phyloP scores from a whole-genome alignment of 2,888 invertebrate species.

The Amiota minor region DNA sequence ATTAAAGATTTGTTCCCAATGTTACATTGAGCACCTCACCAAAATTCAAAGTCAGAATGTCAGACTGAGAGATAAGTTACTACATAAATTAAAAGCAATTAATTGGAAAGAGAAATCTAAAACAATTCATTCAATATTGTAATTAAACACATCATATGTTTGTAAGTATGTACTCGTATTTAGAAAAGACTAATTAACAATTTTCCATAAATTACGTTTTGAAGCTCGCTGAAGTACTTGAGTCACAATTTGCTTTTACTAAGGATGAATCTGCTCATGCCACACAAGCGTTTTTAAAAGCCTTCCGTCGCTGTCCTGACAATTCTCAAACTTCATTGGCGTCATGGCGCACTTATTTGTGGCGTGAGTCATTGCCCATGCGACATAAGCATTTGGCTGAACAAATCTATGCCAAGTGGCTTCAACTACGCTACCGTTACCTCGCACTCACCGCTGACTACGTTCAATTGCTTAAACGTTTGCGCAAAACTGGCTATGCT shows the following conservation, averaged over 20 bases:
- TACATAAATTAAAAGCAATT: no score
- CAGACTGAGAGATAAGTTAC: no score
- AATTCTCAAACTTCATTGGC: slow-evolving; percentile 82
- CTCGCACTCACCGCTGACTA: slow-evolving; percentile 82
- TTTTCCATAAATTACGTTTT: slow-evolving; percentile 9
- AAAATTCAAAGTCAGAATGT: no score
- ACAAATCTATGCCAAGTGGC: slow-evolving; percentile 84
- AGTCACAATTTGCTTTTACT: slow-evolving; percentile 80
- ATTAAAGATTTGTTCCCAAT: no score
- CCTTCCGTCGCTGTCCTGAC: slow-evolving; percentile 87
- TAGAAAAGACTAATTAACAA: no score
- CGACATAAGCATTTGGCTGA: slow-evolving; percentile 83
- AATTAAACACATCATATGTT: neutral
- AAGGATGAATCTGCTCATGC: slow-evolving; percentile 79
- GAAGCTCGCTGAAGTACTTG: slow-evolving; percentile 70
- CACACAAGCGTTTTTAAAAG: slow-evolving; percentile 81
- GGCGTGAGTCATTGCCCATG: slow-evolving; percentile 85
- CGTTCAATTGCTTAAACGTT: slow-evolving; percentile 79
- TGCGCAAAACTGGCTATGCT: slow-evolving; percentile 81
- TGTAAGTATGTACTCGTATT: no score
- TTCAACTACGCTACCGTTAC: slow-evolving; percentile 85
- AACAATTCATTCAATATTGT: no score
- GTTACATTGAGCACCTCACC: no score
- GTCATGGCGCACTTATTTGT: slow-evolving; percentile 84
- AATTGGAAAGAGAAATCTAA: no score